These are phyloP conservation scores for Listrodromus nycthemerus DNA, from an alignment of 2,888 invertebrate genomes.

Conservation along the genomic window DNA sequence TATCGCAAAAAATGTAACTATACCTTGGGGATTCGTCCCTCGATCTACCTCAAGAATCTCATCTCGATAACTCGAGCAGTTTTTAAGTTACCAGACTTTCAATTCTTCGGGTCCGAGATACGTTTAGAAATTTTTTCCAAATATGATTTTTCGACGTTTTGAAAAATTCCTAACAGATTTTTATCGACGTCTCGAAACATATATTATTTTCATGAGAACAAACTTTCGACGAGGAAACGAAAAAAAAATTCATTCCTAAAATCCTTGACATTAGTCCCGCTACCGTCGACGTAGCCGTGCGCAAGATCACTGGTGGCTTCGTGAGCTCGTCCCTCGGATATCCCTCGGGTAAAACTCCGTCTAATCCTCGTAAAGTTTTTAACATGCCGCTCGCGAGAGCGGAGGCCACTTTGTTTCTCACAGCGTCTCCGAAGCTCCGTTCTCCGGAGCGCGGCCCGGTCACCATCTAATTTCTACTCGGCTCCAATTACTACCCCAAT, in stretches of 20 bases:
- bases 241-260: constrained; percentile 6
- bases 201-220: not conserved
- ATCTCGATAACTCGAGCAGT: no score
- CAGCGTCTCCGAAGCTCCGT: not conserved
- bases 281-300: not conserved
- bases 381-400: constrained; percentile 45
- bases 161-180: no score
- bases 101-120: no score
- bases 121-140: no score
- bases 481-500: constrained; percentile 64
- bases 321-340: constrained; percentile 46
- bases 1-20: no score
- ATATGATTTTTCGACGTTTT: no score
- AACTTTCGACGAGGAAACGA: constrained; percentile 10
- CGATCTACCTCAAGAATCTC: no score
- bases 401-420: constrained; percentile 26
- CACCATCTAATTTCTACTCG: constrained; percentile 59
- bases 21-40: no score
- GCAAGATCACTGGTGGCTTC: not conserved
- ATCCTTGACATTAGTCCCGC: constrained; percentile 23
- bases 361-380: constrained; percentile 62
- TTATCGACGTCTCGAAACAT: no score
- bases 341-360: constrained; percentile 32
- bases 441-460: no score
- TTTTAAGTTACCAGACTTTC: no score